phyloP scores from a whole-genome alignment of 2,888 invertebrate genomes.

The Eutolmus rufibarbis region DNA sequence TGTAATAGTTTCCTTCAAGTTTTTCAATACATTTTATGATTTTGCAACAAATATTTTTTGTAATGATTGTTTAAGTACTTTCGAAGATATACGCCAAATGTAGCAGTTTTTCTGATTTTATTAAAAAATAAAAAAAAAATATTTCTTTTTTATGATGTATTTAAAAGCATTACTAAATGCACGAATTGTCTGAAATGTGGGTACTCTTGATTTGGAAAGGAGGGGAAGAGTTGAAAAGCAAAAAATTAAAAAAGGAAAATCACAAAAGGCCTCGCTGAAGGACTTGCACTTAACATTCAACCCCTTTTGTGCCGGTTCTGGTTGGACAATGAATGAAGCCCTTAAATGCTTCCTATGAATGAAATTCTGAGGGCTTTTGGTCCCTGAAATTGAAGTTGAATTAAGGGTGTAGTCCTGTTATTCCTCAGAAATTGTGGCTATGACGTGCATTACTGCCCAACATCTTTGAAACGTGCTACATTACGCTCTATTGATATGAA shows the following conservation, averaged over 20 bases:
- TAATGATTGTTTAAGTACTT: too few species aligned
- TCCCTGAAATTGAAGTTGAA: constrained; percentile 30
- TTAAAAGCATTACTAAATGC: constrained; percentile 40
- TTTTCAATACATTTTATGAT: too few species aligned
- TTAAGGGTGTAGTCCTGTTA: constrained; percentile 40
- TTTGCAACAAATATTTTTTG: too few species aligned
- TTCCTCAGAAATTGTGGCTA: constrained; percentile 13
- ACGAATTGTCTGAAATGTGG: constrained; percentile 24
- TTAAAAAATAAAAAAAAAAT: background rate
- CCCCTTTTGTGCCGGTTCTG: constrained; percentile 43
- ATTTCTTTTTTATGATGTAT: background rate
- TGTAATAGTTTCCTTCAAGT: too few species aligned
- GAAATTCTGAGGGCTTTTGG: constrained; percentile 30
- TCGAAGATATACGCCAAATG: background rate
- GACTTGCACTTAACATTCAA: constrained; percentile 47
- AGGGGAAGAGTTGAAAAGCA: constrained; percentile 37
- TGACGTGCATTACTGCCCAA: background rate
- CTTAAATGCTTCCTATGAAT: constrained; percentile 45
- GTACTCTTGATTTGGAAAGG: constrained; percentile 6
- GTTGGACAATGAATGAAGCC: constrained; percentile 46
- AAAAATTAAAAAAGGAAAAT: constrained; percentile 36
- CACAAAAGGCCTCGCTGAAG: constrained; percentile 45
- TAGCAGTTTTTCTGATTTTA: background rate
- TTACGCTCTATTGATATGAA: background rate
- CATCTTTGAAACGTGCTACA: background rate